Percentiles rank a stretch among this genome's conserved stretches.
These are phyloP conservation scores for Brachionus rubens DNA, from an alignment of 1,140 invertebrate genomes.

Conservation along the genomic window DNA sequence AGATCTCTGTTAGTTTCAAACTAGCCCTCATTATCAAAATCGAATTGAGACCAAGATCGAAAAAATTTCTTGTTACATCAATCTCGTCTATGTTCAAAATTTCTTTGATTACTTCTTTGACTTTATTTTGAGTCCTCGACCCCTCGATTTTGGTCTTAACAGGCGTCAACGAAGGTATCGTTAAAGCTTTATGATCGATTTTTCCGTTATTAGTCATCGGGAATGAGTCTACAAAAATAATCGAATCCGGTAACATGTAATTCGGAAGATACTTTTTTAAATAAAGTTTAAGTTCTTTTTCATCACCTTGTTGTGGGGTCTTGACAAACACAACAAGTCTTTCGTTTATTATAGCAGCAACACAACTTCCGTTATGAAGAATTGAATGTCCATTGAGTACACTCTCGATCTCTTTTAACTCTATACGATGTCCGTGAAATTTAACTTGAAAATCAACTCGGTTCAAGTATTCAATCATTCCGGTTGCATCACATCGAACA, in stretches of 20 bases:
- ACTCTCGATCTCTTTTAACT: constrained; percentile 52
- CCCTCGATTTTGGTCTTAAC: not conserved
- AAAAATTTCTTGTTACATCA: not conserved
- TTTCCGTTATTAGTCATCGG: not conserved
- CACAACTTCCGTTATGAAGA: not conserved
- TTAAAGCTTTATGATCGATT: not conserved
- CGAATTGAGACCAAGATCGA: not conserved
- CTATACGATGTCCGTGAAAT: constrained; percentile 50
- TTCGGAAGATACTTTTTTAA: not conserved
- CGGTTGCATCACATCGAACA: constrained; percentile 48
- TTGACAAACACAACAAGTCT: not conserved
- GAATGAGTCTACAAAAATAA: not conserved
- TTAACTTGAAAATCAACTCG: constrained; percentile 51
- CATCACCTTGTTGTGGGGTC: not conserved
- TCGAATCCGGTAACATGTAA: not conserved
- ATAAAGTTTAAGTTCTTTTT: not conserved
- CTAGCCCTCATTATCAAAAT: not conserved
- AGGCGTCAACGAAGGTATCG: not conserved
- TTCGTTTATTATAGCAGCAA: not conserved
- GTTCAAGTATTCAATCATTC: constrained; percentile 50
- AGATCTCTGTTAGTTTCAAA: not conserved
- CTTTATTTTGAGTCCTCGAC: not conserved
- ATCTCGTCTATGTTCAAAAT: not conserved
- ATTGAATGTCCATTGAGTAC: constrained; percentile 45
- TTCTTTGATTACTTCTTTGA: not conserved